Base-by-base conservation (phyloP, 2,113 vertebrate species). In the Gymnarchus niloticus region DNA sequence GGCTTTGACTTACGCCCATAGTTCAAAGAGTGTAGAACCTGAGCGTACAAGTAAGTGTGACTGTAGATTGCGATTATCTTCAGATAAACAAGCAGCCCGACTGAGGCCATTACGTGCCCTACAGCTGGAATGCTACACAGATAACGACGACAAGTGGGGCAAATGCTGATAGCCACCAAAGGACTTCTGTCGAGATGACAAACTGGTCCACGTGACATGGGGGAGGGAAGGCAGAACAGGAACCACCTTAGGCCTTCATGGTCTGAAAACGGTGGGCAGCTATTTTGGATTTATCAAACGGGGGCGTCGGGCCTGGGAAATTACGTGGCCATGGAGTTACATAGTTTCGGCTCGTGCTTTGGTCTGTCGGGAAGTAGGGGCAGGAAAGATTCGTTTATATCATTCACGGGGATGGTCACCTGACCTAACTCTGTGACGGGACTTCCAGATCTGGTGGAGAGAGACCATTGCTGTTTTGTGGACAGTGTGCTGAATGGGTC, bases 21-120 rank as follows among this genome's bases (percentile, higher is more conserved):
- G 51, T 65, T 87, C 86, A 52, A 83, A 17, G 84, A 85, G 81
- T 65, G 41, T 81, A 85, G 84, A 84, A 87, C 87, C 88, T 88
- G 88, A 88, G 87, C 86, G 52, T 85, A 85, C n/a, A n/a, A n/a
- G n/a, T n/a, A n/a, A n/a, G n/a, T 83, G 87, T 81, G 85, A 85
- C 52, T 28, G 28, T 48, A 85, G 76, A 69, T 78, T 61, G 86
- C 56, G 84, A 59, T 83, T 78, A 65, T 85, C 23, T n/a, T n/a
- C 83, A 52, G 23, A 78, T 83, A 86, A 52, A 65, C 12, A 23
- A 5, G 7, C 41, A 56, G 52, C 49, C 59, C n/a, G 85, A 61
- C 44, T 52, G 28, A 49, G 56, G 14, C 25, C 49, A 56, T 81
- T 56, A 41, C 19, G 49, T 44, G n/a, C 54, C 80, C 25, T 19